Conservation (phyloP, 1,140 invertebrate species). For the Formica exsecta region DNA sequence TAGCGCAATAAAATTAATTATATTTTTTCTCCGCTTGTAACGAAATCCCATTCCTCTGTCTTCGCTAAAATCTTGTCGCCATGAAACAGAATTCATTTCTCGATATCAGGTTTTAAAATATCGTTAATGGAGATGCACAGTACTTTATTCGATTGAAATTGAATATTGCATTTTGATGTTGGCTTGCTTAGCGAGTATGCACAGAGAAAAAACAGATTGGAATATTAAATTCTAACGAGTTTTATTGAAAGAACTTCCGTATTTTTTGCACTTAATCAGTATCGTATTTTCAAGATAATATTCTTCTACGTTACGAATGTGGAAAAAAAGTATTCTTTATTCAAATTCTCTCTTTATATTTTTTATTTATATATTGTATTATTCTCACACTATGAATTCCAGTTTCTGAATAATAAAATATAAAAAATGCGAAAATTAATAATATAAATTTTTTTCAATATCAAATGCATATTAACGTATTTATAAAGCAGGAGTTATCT, state of each 20-base stretch:
- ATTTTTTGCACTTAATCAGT: conserved; percentile 32
- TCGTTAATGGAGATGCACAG: conserved; percentile 12
- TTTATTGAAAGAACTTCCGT: conserved; percentile 36
- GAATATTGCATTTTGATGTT: conserved; percentile 40
- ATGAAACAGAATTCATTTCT: conserved; percentile 5
- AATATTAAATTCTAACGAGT: conserved; percentile 45
- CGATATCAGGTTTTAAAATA: neutral
- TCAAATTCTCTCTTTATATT: neutral
- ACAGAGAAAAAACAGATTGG: conserved; percentile 15
- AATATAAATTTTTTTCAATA: neutral
- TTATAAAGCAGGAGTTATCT: neutral
- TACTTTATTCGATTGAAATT: conserved; percentile 45
- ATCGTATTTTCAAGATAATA: conserved; percentile 14
- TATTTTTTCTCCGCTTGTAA: neutral
- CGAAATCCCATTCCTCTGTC: neutral
- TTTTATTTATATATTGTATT: neutral
- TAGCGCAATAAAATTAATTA: neutral
- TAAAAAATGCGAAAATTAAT: conserved; percentile 25
- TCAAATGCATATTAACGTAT: neutral
- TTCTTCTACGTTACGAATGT: neutral
- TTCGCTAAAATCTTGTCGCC: neutral
- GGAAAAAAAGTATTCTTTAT: neutral
- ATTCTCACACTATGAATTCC: neutral
- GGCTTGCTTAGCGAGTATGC: neutral
- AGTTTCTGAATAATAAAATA: conserved; percentile 18